These are phyloP conservation scores for Lasius fuliginosus DNA, from an alignment of 2,888 invertebrate genomes.

Conservation along the genomic window DNA sequence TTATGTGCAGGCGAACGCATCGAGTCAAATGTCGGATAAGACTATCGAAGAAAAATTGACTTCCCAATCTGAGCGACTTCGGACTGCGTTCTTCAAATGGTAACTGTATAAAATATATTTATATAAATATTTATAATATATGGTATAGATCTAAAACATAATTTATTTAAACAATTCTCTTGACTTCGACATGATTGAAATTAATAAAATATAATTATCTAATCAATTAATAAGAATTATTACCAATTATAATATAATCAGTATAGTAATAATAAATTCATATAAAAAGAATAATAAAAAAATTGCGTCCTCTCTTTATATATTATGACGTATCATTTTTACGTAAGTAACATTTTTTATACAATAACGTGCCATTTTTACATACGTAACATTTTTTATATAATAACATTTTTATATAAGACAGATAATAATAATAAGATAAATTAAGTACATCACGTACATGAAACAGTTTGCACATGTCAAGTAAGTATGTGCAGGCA, in stretches of 20 bases:
- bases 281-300: background rate
- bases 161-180: too few relatives aligned
- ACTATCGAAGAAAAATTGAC: background rate
- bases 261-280: background rate
- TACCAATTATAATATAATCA: too few relatives aligned
- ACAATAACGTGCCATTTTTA: background rate
- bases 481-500: background rate
- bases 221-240: too few relatives aligned
- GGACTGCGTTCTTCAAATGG: background rate
- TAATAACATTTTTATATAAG: background rate
- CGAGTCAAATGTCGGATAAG: background rate
- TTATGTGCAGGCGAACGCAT: background rate
- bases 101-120: conserved; percentile 10
- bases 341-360: too few relatives aligned
- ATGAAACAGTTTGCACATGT: background rate
- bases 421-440: background rate
- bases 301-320: background rate
- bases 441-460: background rate
- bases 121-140: background rate
- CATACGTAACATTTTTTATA: too few relatives aligned
- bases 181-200: background rate
- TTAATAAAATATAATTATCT: background rate
- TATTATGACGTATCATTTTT: background rate
- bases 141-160: too few relatives aligned
- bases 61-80: background rate